Evolutionary conservation across 2,888 invertebrate genomes (phyloP).

Genomic region (Lycophotia porphyrea): DNA sequence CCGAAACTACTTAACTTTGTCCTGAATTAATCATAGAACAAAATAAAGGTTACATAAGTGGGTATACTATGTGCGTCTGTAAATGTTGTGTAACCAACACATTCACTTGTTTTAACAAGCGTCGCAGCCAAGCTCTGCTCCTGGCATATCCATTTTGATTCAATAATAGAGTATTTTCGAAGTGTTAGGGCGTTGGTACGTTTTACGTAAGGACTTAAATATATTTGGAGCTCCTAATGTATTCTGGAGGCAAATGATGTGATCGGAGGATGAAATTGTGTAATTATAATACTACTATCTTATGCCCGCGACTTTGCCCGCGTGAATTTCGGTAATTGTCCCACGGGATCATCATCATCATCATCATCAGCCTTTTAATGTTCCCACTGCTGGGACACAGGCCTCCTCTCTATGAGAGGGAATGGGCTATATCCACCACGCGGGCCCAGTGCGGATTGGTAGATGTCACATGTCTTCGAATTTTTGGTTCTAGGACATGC

Average conservation of each 20-base stretch:
- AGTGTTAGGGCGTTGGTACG: constrained; percentile 25
- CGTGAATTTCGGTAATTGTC: too few species aligned
- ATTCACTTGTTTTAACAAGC: constrained; percentile 55
- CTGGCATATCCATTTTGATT: constrained; percentile 73
- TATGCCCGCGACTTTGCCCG: too few species aligned
- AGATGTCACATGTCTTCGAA: too few species aligned
- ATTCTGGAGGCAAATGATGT: constrained; percentile 18
- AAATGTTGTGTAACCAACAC: constrained; percentile 54
- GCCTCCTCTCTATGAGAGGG: too few species aligned
- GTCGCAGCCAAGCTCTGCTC: constrained; percentile 54
- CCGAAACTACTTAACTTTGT: constrained; percentile 22
- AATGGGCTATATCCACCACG: too few species aligned
- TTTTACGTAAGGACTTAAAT: constrained; percentile 17
- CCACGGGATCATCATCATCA: too few species aligned
- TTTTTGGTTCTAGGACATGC: too few species aligned
- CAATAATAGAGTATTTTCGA: constrained; percentile 51
- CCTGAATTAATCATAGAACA: constrained; percentile 53
- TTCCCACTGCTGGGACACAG: too few species aligned
- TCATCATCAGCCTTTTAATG: too few species aligned
- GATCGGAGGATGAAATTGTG: background rate
- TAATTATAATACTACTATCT: too few species aligned
- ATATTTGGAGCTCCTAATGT: constrained; percentile 17
- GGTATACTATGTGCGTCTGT: constrained; percentile 47
- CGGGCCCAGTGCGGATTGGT: too few species aligned
- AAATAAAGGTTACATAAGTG: constrained; percentile 38